These are phyloP conservation scores for Gonatopus flavifemur DNA, from an alignment of 1,140 invertebrate genomes.

Conservation along the genomic window DNA sequence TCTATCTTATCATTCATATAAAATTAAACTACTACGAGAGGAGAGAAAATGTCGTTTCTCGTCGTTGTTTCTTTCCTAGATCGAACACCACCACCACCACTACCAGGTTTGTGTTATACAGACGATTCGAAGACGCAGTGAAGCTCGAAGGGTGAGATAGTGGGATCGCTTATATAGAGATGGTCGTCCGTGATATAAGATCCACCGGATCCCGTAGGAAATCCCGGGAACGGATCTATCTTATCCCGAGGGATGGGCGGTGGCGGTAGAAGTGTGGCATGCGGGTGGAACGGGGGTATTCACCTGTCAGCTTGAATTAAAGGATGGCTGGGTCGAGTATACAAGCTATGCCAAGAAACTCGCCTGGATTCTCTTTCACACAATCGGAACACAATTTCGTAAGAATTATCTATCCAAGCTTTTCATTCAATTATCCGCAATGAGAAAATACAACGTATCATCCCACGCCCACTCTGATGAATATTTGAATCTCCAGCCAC, in stretches of 20 bases:
- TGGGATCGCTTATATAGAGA: conserved; percentile 56
- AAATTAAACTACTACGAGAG: too few species aligned
- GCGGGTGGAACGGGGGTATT: conserved; percentile 40
- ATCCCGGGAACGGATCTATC: conserved; percentile 60
- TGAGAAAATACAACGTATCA: too few species aligned
- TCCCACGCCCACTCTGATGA: too few species aligned
- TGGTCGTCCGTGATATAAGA: conserved; percentile 59
- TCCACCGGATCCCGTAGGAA: conserved; percentile 58
- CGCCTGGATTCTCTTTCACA: too few species aligned
- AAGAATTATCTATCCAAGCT: too few species aligned
- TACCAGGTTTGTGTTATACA: too few species aligned
- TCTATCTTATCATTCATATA: too few species aligned
- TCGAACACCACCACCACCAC: conserved; percentile 30
- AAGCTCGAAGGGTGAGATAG: conserved; percentile 9
- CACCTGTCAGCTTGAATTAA: conserved; percentile 60
- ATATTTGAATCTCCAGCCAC: too few species aligned
- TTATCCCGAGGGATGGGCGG: conserved; percentile 57
- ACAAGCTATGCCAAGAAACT: too few species aligned
- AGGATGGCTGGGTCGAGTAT: conserved; percentile 53
- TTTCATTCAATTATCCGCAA: too few species aligned
- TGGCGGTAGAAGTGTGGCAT: conserved; percentile 17
- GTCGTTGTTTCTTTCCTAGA: conserved; percentile 7
- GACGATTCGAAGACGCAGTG: conserved; percentile 27
- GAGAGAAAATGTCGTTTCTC: not conserved
- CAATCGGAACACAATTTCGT: too few species aligned